Base-by-base conservation (phyloP, 2,888 invertebrate genomes). In the Cephus rjabovi region DNA sequence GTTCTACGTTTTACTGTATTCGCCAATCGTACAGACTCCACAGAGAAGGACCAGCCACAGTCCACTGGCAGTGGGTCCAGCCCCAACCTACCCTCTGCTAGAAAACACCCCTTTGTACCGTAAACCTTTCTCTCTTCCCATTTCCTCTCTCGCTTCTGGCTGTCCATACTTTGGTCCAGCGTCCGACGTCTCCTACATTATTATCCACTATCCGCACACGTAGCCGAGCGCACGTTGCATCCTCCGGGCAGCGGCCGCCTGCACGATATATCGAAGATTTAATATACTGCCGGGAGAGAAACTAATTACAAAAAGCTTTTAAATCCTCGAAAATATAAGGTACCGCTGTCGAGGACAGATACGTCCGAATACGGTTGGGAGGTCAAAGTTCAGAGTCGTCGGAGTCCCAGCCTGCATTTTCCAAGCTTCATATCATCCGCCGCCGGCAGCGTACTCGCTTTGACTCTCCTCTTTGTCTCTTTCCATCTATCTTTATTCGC, bases 251-350 rank as follows among this genome's bases (percentile, higher is more conserved):
- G 9, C 69, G 37, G 30, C 56, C 74, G 68, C 34, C 69, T 34
- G 70, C 70, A 15, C 23, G 74, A 69, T 34, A 34, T 76, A 75
- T 73, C 73, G 73, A 69, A 76, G 40, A 77, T 81, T 75, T 78
- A 80, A 79, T 80, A 74, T 34, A 73, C 69, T 71, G 69, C 40
- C 69, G 40, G 56, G 73, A 69, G 71, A 76, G 71, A 76, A 78
- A 77, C 69, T 81, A 81, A 81, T 82, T 82, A 82, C 79, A 74
- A 77, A 77, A 80, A 76, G 79, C 81, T 82, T 82, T 82, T 81
- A 81, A 79, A 82, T 82, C 69, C 79, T 33, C 15, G n/a, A 30
- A 75, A 56, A 2, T 40, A 23, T 56, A 23, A 56, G 23, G 40
- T 9, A 56, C 40, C 40, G 23, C 40, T 56, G 40, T 56, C 40